These are phyloP conservation scores for Cephalopterus ornatus DNA, from an alignment of 2,113 vertebrate species.

Conservation along the genomic window DNA sequence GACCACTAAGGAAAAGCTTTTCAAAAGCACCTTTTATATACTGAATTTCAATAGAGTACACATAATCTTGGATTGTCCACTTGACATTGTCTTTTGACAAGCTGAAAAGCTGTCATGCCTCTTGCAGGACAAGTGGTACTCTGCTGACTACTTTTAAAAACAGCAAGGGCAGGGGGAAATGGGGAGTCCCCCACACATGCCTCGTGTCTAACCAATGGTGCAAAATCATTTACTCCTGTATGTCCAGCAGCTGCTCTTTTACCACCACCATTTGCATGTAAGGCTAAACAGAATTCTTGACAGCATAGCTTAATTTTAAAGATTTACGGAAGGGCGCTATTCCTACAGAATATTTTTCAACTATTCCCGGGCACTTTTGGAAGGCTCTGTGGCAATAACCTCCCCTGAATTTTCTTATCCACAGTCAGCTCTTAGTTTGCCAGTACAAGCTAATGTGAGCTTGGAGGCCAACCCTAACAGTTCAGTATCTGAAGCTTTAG, in stretches of 20 bases:
- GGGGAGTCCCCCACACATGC: not conserved
- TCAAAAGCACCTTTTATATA: not conserved
- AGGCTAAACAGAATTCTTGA: conserved; percentile 14
- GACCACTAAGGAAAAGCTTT: not conserved
- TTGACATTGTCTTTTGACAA: not conserved
- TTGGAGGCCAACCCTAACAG: conserved; percentile 51
- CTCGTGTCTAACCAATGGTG: not conserved
- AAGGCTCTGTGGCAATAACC: conserved; percentile 56
- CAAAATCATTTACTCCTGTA: not conserved
- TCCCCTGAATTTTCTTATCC: conserved; percentile 64
- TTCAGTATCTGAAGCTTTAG: conserved; percentile 54
- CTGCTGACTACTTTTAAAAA: not conserved
- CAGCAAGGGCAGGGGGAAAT: not conserved
- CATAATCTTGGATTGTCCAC: not conserved
- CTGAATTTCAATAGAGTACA: not conserved
- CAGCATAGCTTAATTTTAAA: conserved; percentile 15
- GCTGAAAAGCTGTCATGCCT: not conserved
- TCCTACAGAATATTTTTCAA: conserved; percentile 32
- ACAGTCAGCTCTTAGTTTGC: conserved; percentile 54
- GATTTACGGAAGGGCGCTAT: conserved; percentile 33
- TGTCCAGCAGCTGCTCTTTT: not conserved
- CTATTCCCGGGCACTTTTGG: conserved; percentile 14
- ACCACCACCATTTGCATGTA: not conserved
- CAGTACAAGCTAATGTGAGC: conserved; percentile 66
- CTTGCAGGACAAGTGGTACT: not conserved